Base-by-base conservation (phyloP, 2,797 vertebrate species). In the Pristis pectinata region DNA sequence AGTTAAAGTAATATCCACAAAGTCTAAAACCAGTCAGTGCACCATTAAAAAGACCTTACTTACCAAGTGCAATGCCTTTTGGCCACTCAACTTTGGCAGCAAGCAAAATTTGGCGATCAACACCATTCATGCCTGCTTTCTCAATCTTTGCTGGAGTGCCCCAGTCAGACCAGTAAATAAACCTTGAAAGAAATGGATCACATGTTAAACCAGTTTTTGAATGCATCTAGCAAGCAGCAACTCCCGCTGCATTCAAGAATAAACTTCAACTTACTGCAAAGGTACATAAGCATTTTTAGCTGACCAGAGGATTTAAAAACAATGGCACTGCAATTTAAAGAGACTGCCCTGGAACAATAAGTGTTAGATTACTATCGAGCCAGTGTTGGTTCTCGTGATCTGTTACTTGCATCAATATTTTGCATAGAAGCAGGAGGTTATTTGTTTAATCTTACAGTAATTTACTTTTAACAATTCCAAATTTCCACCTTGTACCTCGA, bases 81-180 rank as follows among this genome's bases (percentile, higher is more conserved):
- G 99, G 99, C 98, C 99, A 98, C 83, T 99, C 98, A 96, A 99
- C 99, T 95, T 99, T 98, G 0, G 97, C 97, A 0, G 98, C 98
- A 96, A 99, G 98, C 96, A 99, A 97, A n/a, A 98, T 97, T 95
- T 98, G 98, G 96, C 99, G 97, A 96, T 98, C 98, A 95, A 98
- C 97, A 96, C 99, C 99, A 94, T 99, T 99, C 99, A 99, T 99
- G 79, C 99, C 99, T 95, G 98, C 98, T 96, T 99, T 99, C 96
- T 99, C 99, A 95, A 99, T 99, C 97, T 98, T 99, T 83, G 99
- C 99, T 79, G 99, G 98, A 95, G 99, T 98, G 0, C 99, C 99
- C 98, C 99, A 99, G 96, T 99, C 99, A 72, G 99, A 99, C 99
- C 99, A 99, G 97, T 99, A 99, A 94, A 99, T 97, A 97, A 99